Evolutionary conservation across 2,888 invertebrate genomes (phyloP), one percentile per base, ranked within the genome.

Genomic region (Lepidonotus clava): DNA sequence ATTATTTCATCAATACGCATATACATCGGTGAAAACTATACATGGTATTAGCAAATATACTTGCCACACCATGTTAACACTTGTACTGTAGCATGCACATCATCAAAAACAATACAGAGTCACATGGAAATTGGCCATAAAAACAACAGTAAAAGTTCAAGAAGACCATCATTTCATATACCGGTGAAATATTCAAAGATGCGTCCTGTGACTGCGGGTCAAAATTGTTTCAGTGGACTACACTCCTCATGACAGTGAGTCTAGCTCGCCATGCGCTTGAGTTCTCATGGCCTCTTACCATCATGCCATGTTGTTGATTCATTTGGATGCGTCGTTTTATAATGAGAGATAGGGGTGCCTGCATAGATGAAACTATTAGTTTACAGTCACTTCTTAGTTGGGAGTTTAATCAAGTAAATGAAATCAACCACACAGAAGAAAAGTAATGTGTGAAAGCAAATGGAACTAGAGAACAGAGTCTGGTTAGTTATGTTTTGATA

Each of bases 251-350:
- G 38, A n/a, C 71, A 71, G 71, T 71, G 71, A 71, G 38, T n/a
- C n/a, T 14, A 24, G 61, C 28, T 34, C 11, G 38, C 0, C 71
- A 71, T 71, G 71, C 71, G 24, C 14, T 56, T 71, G 61, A 32
- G 1, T 21, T 71, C 21, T 71, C 71, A 71, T 71, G 71, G 71
- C 71, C 18, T 80, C 80, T 80, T 80, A 80, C 80, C 80, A 80
- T 80, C 46, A 80, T 41, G 24, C 80, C 80, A 80, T 80, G 51
- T 51, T 80, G 80, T 46, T 80, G 80, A 46, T 34, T 80, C 51
- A 80, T 11, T 80, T 80, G 80, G 46, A 80, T 46, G 41, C 80
- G 80, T n/a, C 80, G 80, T 51, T 80, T 80, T n/a, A 80, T 46
- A 41, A 80, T 41, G 56, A 84, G 84, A 84, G 84, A 84, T 18